phyloP scores from a whole-genome alignment of 1,140 invertebrate species.

The Carcinoscorpius rotundicauda region DNA sequence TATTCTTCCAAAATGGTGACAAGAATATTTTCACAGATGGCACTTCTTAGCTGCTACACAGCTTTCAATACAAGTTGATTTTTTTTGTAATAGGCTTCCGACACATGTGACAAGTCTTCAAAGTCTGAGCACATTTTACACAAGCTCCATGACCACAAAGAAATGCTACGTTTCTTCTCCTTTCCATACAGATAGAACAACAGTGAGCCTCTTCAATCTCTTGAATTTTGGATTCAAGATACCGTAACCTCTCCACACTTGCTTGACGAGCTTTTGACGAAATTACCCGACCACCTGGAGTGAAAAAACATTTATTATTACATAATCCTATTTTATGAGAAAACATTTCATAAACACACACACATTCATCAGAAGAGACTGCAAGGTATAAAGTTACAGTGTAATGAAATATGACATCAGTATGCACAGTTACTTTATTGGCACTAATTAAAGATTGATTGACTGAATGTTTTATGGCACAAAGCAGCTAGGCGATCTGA shows the following conservation, averaged over 20 bases:
- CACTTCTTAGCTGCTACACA: too few relatives aligned
- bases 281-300: slow-evolving; percentile 28
- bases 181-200: slow-evolving; percentile 46
- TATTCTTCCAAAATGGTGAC: too few relatives aligned
- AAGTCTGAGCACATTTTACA: slow-evolving; percentile 61
- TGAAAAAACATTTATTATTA: slow-evolving; percentile 1
- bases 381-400: too few relatives aligned
- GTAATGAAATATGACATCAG: too few relatives aligned
- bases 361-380: too few relatives aligned
- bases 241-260: slow-evolving; percentile 47
- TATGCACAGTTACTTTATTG: too few relatives aligned
- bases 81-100: slow-evolving; percentile 74
- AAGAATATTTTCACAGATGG: too few relatives aligned
- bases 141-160: slow-evolving; percentile 80
- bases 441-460: too few relatives aligned
- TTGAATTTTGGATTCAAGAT: slow-evolving; percentile 68
- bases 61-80: slow-evolving; percentile 52
- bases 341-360: not conserved
- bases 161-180: slow-evolving; percentile 67
- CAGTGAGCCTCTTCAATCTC: slow-evolving; percentile 78
- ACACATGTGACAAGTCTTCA: slow-evolving; percentile 85
- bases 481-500: too few relatives aligned
- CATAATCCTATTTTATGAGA: not conserved
- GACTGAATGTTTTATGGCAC: too few relatives aligned
- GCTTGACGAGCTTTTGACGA: slow-evolving; percentile 42